These are phyloP conservation scores for Nothoprocta pentlandii DNA, from an alignment of 2,113 vertebrate genomes.

Conservation along the genomic window DNA sequence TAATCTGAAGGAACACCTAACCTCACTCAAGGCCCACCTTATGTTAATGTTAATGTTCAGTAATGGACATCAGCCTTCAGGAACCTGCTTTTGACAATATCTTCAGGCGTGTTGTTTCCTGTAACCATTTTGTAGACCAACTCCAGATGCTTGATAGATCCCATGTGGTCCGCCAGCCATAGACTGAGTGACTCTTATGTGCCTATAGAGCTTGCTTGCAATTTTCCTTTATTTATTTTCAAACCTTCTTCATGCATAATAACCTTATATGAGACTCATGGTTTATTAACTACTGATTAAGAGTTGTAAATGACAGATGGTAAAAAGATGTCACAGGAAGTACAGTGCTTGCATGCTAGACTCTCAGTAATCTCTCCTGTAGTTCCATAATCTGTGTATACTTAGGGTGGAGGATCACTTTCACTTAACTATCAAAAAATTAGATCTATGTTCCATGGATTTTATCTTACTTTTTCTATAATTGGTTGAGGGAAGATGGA, in stretches of 20 bases:
- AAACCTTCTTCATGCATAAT: background rate
- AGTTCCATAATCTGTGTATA: background rate
- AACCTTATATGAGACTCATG: fast-evolving
- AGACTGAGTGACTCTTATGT: background rate
- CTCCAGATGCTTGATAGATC: background rate
- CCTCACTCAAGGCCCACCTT: background rate
- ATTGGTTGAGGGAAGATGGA: background rate
- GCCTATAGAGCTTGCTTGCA: background rate
- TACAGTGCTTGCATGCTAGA: background rate
- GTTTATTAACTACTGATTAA: background rate
- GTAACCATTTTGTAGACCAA: background rate
- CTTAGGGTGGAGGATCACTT: background rate
- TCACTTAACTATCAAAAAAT: background rate
- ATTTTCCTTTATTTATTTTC: slow-evolving; percentile 4
- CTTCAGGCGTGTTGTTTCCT: background rate
- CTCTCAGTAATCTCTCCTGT: background rate
- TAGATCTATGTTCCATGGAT: background rate
- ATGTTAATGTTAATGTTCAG: background rate
- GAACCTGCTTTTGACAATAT: background rate
- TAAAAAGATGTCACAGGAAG: background rate
- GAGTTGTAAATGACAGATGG: background rate
- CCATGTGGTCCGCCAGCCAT: background rate
- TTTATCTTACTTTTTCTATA: background rate
- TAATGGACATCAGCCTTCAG: background rate
- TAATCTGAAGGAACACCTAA: background rate